These are phyloP conservation scores for Trisateles emortualis DNA, from an alignment of 2,888 invertebrate species.

Conservation along the genomic window DNA sequence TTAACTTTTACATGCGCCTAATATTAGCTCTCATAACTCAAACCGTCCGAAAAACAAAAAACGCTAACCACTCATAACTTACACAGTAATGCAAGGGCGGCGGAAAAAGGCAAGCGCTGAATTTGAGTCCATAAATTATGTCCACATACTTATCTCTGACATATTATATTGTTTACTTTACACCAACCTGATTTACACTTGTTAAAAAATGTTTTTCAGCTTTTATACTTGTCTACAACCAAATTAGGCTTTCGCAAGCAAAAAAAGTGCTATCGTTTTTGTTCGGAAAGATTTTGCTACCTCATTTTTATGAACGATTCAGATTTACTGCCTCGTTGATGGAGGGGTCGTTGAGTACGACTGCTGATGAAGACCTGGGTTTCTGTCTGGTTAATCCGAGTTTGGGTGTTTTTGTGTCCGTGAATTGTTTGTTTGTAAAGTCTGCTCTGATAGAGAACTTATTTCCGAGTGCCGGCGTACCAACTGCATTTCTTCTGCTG, in stretches of 20 bases:
- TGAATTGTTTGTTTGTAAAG: too few relatives aligned
- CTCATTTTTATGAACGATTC: too few relatives aligned
- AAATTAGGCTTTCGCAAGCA: background rate
- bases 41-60: background rate
- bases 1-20: too few relatives aligned
- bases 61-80: constrained; percentile 23
- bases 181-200: constrained; percentile 50
- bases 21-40: background rate
- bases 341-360: too few relatives aligned
- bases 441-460: too few relatives aligned
- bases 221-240: constrained; percentile 7
- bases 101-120: constrained; percentile 66
- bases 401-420: too few relatives aligned
- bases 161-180: constrained; percentile 58
- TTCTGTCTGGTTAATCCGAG: too few relatives aligned
- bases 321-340: too few relatives aligned
- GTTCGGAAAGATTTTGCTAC: background rate
- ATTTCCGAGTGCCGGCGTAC: background rate
- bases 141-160: constrained; percentile 60
- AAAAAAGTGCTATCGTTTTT: background rate
- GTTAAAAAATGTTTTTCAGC: constrained; percentile 38
- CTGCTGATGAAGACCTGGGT: too few relatives aligned
- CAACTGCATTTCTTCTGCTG: too few relatives aligned
- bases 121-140: constrained; percentile 71
- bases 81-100: constrained; percentile 24